Evolutionary conservation across 2,888 invertebrate species (phyloP), one percentile per base, ranked within the genome.

Genomic region (Agonum fuliginosum): DNA sequence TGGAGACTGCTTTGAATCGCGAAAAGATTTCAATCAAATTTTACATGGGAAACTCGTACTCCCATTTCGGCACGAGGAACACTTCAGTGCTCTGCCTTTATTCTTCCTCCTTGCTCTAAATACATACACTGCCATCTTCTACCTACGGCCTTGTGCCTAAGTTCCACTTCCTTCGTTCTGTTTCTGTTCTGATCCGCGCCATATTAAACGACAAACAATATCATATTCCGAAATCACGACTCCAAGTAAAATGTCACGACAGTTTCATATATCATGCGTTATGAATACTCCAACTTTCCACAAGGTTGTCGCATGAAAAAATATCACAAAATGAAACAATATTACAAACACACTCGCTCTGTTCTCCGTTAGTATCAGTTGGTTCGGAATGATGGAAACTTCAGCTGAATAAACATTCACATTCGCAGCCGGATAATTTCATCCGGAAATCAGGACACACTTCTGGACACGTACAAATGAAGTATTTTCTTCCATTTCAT

Each of bases 1-100:
- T 24, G 30, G 74, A 74, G 74, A 67, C 75, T 48, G 65, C 67
- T 75, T 75, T 75, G 75, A 75, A 75, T 75, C 67, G 75, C 67
- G 75, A 75, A 65, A 75, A 75, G 75, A 75, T 75, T 75, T 75
- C 75, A 75, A 75, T 75, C 75, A 75, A 75, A 75, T 75, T 75
- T 75, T 65, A 65, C 48, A 67, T 37, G 58, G 12, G 43, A 65
- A 74, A 27, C 41, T 74, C 48, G 74, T 71, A 71, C 72, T 72
- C 41, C 58, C 72, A 72, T 71, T 71, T 46, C 48, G 51, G 12
- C n/a, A 65, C 34, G 65, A 30, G 4, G 34, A 62, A 62, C 74
- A 74, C 74, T 74, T 30, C 74, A 30, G 19, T 24, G 17, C 43
- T 19, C 34, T 43, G 27, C 19, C 74, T 43, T 73, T 73, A 58